Evolutionary conservation across 2,113 vertebrate species (phyloP).

Genomic region (Percopsis transmontana): DNA sequence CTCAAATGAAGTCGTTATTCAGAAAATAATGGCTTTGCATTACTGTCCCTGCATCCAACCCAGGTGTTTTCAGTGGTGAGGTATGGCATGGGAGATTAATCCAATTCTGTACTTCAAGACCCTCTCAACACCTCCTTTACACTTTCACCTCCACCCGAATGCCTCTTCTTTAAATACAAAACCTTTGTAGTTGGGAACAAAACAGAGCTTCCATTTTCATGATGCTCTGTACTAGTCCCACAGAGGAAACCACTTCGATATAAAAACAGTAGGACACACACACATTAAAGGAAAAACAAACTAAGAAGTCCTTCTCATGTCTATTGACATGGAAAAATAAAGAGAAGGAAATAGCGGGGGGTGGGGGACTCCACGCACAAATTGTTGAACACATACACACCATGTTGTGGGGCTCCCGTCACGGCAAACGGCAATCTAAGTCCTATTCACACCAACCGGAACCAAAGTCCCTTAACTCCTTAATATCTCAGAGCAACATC

Average conservation of each 20-base stretch:
- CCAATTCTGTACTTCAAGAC: slow-evolving; percentile 42
- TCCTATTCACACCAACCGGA: neutral
- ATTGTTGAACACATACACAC: slow-evolving; percentile 24
- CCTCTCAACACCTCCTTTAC: slow-evolving; percentile 61
- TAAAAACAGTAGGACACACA: too few species aligned
- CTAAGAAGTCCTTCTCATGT: too few species aligned
- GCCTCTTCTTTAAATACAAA: slow-evolving; percentile 34
- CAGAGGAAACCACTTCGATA: too few species aligned
- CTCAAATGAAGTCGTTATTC: neutral
- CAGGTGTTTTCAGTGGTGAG: slow-evolving; percentile 14
- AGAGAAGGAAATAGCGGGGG: too few species aligned
- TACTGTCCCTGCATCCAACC: neutral
- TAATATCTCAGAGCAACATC: slow-evolving; percentile 55
- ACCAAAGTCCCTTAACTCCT: slow-evolving; percentile 49
- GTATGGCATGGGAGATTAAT: slow-evolving; percentile 70
- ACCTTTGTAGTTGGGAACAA: neutral
- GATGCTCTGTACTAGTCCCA: too few species aligned
- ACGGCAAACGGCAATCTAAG: slow-evolving; percentile 68
- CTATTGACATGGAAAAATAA: too few species aligned
- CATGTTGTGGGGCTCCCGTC: slow-evolving; percentile 39
- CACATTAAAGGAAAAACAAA: too few species aligned
- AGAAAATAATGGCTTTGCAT: slow-evolving; percentile 1
- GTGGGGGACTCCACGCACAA: too few species aligned
- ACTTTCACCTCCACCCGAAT: slow-evolving; percentile 49
- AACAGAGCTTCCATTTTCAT: neutral